These are phyloP conservation scores for Temnothorax ravouxi DNA, from an alignment of 2,888 invertebrate genomes.

Conservation along the genomic window DNA sequence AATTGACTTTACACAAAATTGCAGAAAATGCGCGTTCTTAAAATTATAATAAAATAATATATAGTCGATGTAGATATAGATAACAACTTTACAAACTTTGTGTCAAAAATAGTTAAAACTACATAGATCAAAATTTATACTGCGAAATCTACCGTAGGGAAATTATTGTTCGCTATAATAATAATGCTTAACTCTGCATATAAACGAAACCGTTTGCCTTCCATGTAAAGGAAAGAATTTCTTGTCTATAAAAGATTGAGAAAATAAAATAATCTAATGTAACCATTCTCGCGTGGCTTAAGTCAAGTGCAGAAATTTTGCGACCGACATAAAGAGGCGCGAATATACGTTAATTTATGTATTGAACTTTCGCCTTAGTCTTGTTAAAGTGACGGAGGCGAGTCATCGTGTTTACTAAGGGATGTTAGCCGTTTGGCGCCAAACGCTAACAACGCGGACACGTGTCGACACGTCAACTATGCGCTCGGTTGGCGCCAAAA, in stretches of 20 bases:
- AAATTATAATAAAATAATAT: not conserved
- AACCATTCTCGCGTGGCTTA: not conserved
- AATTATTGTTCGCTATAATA: not conserved
- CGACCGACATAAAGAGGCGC: not conserved
- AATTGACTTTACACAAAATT: not conserved
- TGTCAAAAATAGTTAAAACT: not conserved
- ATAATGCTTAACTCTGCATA: not conserved
- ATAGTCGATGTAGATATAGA: not conserved
- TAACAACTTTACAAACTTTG: not conserved
- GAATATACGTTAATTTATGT: not conserved
- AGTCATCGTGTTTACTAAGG: not conserved
- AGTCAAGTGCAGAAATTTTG: not conserved
- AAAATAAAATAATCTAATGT: not conserved
- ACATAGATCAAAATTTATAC: not conserved
- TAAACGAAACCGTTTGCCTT: not conserved
- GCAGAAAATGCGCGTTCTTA: not conserved
- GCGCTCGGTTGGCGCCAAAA: conserved; percentile 38
- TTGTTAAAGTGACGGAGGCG: not conserved
- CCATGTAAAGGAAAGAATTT: not conserved
- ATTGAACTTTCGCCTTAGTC: not conserved
- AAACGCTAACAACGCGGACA: conserved; percentile 22
- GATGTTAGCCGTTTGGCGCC: conserved; percentile 36
- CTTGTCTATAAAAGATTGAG: not conserved
- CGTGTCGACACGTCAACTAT: conserved; percentile 9
- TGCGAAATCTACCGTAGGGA: not conserved